Conservation (phyloP, 2,888 invertebrate species). For the Mantis religiosa region DNA sequence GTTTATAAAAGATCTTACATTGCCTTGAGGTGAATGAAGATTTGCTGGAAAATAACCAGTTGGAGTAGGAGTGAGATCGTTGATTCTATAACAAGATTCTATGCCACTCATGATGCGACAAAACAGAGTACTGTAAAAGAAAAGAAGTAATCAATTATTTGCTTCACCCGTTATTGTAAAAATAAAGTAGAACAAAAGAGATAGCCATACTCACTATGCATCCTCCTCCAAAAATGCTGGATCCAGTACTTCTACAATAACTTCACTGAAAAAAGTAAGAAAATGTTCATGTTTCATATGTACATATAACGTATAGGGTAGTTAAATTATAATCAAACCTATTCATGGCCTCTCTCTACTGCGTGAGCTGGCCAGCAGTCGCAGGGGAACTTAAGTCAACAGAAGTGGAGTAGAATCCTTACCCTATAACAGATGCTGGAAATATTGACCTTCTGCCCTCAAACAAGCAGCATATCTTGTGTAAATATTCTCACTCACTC, state of each 20-base stretch:
- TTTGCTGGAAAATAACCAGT: slow-evolving; percentile 48
- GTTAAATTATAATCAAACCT: too few species aligned
- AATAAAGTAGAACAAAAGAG: slow-evolving; percentile 33
- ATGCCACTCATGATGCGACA: slow-evolving; percentile 59
- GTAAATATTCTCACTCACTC: too few species aligned
- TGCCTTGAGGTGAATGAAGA: slow-evolving; percentile 16
- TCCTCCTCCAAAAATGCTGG: slow-evolving; percentile 71
- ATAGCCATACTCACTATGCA: slow-evolving; percentile 62
- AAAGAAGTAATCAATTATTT: neutral
- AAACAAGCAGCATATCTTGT: too few species aligned
- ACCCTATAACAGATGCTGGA: too few species aligned
- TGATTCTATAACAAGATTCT: slow-evolving; percentile 60
- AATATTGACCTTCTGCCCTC: too few species aligned
- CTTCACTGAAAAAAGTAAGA: slow-evolving; percentile 53
- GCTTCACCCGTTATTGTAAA: neutral
- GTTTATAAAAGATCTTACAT: slow-evolving; percentile 11
- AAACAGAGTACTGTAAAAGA: slow-evolving; percentile 54
- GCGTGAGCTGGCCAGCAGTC: too few species aligned
- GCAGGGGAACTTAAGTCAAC: too few species aligned
- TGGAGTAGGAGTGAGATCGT: slow-evolving; percentile 51
- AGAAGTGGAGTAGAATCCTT: too few species aligned
- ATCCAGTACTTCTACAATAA: slow-evolving; percentile 61
- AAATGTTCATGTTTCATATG: neutral
- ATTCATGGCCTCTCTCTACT: too few species aligned
- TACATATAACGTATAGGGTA: too few species aligned